phyloP scores from a whole-genome alignment of 2,888 invertebrate species.

The Dicyrtoma fusca region DNA sequence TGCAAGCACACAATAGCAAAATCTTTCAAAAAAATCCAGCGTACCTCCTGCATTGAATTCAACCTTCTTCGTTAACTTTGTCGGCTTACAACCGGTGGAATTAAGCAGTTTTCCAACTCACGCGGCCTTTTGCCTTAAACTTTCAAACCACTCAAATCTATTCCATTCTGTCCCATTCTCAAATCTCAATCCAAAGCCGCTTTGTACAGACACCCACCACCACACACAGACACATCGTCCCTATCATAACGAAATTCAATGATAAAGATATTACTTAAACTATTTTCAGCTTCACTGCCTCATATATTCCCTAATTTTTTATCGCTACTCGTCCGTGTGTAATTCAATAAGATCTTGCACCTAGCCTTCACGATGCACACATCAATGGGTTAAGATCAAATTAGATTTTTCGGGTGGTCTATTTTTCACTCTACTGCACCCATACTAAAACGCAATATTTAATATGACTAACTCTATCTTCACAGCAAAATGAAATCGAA shows the following conservation, averaged over 20 bases:
- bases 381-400: slow-evolving; percentile 26
- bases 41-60: slow-evolving; percentile 37
- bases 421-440: slow-evolving; percentile 24
- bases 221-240: slow-evolving; percentile 8
- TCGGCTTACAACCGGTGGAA: slow-evolving; percentile 33
- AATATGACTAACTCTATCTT: slow-evolving; percentile 22
- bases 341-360: slow-evolving; percentile 5
- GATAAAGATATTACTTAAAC: slow-evolving; percentile 37
- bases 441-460: slow-evolving; percentile 22
- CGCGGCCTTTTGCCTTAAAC: slow-evolving; percentile 26
- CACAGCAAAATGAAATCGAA: slow-evolving; percentile 22
- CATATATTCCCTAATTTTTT: not conserved
- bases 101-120: slow-evolving; percentile 38
- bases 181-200: slow-evolving; percentile 34
- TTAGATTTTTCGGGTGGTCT: slow-evolving; percentile 49
- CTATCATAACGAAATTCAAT: slow-evolving; percentile 17
- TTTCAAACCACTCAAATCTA: slow-evolving; percentile 29
- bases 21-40: slow-evolving; percentile 34
- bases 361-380: slow-evolving; percentile 14
- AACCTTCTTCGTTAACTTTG: slow-evolving; percentile 40
- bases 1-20: slow-evolving; percentile 25
- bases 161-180: slow-evolving; percentile 32
- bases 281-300: slow-evolving; percentile 22
- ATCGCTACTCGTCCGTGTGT: slow-evolving; percentile 7
- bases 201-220: not conserved